Base-by-base conservation (phyloP, 2,888 invertebrate species). In the Trichopoda pennipes region DNA sequence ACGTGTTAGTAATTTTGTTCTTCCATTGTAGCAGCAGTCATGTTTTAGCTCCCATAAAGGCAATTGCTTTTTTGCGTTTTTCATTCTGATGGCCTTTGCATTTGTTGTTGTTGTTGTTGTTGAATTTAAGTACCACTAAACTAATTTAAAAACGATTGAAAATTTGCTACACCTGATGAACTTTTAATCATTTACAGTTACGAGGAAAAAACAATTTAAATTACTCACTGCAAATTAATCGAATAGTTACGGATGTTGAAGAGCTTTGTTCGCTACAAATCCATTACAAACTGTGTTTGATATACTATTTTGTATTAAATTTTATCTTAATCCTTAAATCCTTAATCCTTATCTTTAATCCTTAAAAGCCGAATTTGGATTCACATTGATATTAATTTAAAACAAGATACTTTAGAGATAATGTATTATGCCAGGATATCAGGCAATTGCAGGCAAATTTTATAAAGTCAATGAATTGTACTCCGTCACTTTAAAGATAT, bases 111-210 rank as follows among this genome's bases (percentile, higher is more conserved):
- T 28, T 1, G 23, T 0, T 38, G 61, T 72, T 38, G 17, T 55
- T 51, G 38, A 87, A 87, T 66, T 87, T 87, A 89, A 89, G 88
- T 87, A 88, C 88, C 87, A 89, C 87, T 88, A 88, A 89, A 89
- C 88, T 89, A 89, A 89, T 89, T 89, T 89, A 89, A 89, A 89
- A 89, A 84, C 89, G 87, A 89, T 89, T 89, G 88, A 85, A 87
- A 88, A 86, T 86, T 87, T 86, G 85, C 85, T 84, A 73, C 84
- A 79, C 79, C 66, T 79, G 79, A 85, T 83, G 82, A 85, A 84
- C 76, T 85, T 85, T 85, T 84, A 85, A 85, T 84, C 76, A 63
- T 79, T 76, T 75, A 76, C 72, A 60, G 60, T 78, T 64, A 78
- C 64, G n/a, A 51, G 23, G 19, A 69, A 28, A 32, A 53, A 23